Evolutionary conservation across 2,888 invertebrate species (phyloP).

Genomic region (Pandemis corylana): DNA sequence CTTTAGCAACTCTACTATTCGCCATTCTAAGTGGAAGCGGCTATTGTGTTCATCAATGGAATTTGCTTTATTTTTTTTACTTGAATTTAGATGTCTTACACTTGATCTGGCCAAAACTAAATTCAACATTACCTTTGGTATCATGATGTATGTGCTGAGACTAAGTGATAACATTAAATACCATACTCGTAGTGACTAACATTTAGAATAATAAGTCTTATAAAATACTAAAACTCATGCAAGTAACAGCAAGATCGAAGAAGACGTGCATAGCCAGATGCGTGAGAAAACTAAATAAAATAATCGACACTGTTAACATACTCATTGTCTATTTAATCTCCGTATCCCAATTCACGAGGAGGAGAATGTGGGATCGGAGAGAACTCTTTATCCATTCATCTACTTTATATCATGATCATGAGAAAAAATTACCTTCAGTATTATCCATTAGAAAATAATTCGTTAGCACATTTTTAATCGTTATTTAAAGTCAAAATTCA

Average conservation of each 20-base stretch:
- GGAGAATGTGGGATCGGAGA: conserved; percentile 57
- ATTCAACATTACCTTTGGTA: conserved; percentile 72
- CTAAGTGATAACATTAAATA: conserved; percentile 76
- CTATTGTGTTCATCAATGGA: conserved; percentile 53
- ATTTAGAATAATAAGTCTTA: conserved; percentile 71
- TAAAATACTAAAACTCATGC: conserved; percentile 78
- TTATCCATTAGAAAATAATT: conserved; percentile 76
- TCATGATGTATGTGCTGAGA: conserved; percentile 81
- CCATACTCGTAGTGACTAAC: conserved; percentile 73
- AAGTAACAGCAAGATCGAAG: conserved; percentile 80
- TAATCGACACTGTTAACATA: conserved; percentile 64
- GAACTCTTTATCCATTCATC: conserved; percentile 66
- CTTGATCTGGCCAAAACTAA: conserved; percentile 72
- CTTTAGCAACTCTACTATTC: conserved; percentile 62
- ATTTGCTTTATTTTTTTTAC: conserved; percentile 28
- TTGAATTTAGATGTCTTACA: conserved; percentile 69
- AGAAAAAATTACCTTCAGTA: conserved; percentile 74
- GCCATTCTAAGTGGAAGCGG: conserved; percentile 62
- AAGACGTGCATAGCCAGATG: conserved; percentile 84
- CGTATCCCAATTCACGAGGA: conserved; percentile 59
- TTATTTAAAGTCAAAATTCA: conserved; percentile 65
- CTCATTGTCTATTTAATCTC: conserved; percentile 57
- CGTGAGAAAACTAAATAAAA: conserved; percentile 81
- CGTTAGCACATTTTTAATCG: conserved; percentile 77
- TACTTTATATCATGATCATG: conserved; percentile 74